Conservation (phyloP, 1,140 invertebrate species). For the Euwallacea fornicatus region DNA sequence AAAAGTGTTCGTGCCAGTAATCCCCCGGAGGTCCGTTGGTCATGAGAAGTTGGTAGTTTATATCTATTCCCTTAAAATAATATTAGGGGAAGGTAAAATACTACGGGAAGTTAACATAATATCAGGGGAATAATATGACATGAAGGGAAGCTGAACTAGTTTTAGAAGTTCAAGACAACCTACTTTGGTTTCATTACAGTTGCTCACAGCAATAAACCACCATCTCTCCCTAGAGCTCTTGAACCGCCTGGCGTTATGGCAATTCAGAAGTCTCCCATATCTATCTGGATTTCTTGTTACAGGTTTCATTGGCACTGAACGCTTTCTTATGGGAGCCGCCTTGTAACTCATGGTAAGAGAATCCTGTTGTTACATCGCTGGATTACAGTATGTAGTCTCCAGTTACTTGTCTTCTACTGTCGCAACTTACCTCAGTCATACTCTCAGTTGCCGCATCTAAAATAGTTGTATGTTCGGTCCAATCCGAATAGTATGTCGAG, state of each 20-base stretch:
- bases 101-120: no score
- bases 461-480: no score
- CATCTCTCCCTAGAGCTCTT: conserved; percentile 69
- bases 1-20: conserved; percentile 85
- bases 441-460: no score
- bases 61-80: conserved; percentile 63
- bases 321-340: conserved; percentile 32
- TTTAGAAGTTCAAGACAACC: no score
- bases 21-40: conserved; percentile 77
- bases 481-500: no score
- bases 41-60: conserved; percentile 73
- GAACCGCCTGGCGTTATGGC: conserved; percentile 65
- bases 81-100: neutral
- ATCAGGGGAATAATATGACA: neutral
- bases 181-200: conserved; percentile 67
- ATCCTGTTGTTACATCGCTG: neutral
- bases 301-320: conserved; percentile 24
- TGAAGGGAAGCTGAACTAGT: neutral
- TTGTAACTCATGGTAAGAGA: neutral
- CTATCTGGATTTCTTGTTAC: neutral
- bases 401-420: no score
- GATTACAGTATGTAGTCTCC: neutral
- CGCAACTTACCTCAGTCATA: no score
- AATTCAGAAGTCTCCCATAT: conserved; percentile 48
- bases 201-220: conserved; percentile 78